These are phyloP conservation scores for Donacobius atricapilla DNA, from an alignment of 2,113 vertebrate genomes.

Conservation along the genomic window DNA sequence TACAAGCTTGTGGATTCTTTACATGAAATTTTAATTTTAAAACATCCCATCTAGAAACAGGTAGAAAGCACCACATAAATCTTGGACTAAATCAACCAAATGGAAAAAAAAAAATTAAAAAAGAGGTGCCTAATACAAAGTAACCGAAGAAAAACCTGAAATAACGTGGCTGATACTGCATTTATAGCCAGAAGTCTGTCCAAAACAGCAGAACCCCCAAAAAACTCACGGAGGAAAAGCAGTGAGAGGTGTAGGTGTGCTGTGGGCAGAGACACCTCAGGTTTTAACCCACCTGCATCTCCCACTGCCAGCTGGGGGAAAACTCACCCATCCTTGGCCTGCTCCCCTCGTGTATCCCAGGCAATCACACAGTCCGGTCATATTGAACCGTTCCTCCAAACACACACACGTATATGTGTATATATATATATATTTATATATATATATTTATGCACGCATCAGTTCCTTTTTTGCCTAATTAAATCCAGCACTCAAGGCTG, in stretches of 20 bases:
- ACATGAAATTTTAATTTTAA: neutral
- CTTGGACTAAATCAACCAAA: neutral
- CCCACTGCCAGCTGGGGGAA: neutral
- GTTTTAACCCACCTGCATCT: neutral
- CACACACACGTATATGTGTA: neutral
- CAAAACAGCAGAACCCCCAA: neutral
- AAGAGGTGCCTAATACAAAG: neutral
- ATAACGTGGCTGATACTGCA: fast-evolving
- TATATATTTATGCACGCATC: neutral
- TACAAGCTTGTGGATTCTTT: neutral
- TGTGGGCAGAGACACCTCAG: neutral
- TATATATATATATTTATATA: neutral
- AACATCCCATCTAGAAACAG: neutral
- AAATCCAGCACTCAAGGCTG: neutral
- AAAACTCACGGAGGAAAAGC: neutral
- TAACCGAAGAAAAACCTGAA: neutral
- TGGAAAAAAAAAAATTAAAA: neutral
- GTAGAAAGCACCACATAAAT: neutral
- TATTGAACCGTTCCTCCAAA: neutral
- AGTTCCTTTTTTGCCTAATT: neutral
- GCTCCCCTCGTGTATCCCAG: neutral
- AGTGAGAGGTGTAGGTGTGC: neutral
- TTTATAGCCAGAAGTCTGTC: neutral
- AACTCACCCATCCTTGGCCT: neutral
- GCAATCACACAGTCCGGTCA: neutral